These are phyloP conservation scores for Remorina albescens DNA, from an alignment of 2,797 vertebrate species.

Conservation along the genomic window DNA sequence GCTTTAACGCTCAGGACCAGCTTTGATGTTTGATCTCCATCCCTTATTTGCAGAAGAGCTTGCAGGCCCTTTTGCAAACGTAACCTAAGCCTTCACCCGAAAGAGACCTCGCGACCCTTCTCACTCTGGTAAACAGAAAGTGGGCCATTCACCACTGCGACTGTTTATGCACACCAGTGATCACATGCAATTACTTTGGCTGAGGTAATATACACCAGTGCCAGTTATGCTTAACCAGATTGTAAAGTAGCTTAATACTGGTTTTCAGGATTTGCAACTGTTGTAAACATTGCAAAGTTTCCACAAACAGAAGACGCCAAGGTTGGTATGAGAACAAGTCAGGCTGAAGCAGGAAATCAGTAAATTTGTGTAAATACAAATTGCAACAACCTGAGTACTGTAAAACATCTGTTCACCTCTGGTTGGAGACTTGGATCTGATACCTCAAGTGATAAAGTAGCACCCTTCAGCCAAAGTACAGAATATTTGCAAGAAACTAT, in stretches of 20 bases:
- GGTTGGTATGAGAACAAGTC: conserved; percentile 6
- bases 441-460: background rate
- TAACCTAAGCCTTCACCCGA: conserved; percentile 75
- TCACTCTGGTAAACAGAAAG: conserved; percentile 61
- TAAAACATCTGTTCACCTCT: background rate
- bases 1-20: conserved; percentile 48
- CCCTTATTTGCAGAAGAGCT: conserved; percentile 80
- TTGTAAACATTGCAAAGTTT: conserved; percentile 27
- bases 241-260: conserved; percentile 63
- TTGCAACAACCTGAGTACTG: background rate
- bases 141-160: conserved; percentile 32
- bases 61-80: conserved; percentile 75
- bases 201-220: conserved; percentile 64
- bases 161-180: conserved; percentile 55
- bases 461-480: background rate
- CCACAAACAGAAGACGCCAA: conserved; percentile 8
- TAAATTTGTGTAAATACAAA: background rate
- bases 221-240: conserved; percentile 65
- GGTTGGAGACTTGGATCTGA: background rate
- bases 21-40: conserved; percentile 75
- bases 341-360: conserved; percentile 6
- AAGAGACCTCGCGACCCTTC: conserved; percentile 62
- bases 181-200: conserved; percentile 58
- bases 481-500: background rate
- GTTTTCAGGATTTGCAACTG: conserved; percentile 26